A percentile compares a stretch with the other conserved stretches of the same genome.
Evolutionary conservation across 2,113 vertebrate species (phyloP).

Genomic region (Emberiza fucata): DNA sequence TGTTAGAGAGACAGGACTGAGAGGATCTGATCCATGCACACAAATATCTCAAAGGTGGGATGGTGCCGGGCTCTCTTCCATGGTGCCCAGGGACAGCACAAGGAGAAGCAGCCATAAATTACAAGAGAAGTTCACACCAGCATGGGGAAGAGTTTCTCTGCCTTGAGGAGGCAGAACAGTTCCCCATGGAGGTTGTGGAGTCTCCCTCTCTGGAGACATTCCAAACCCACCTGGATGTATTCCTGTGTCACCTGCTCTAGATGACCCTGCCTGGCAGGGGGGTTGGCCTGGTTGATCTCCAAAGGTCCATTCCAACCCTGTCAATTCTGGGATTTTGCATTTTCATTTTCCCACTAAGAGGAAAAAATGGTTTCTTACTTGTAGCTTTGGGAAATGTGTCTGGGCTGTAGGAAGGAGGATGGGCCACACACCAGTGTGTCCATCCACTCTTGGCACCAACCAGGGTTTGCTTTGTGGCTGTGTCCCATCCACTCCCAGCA

Average conservation of each 20-base stretch:
- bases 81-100: neutral
- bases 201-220: neutral
- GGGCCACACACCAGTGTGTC: too few species aligned
- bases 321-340: neutral
- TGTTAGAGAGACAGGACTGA: neutral
- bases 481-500: neutral
- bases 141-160: neutral
- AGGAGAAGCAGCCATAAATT: neutral
- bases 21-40: neutral
- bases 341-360: neutral
- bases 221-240: neutral
- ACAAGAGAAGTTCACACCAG: neutral
- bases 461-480: accelerated
- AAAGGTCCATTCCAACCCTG: neutral
- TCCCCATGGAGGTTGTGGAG: neutral
- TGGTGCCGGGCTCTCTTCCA: neutral
- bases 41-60: neutral
- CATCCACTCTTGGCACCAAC: accelerated
- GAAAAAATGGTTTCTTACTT: neutral
- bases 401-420: neutral
- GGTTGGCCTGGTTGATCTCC: neutral
- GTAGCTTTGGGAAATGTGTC: neutral
- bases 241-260: neutral
- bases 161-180: neutral
- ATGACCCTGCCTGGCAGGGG: too few species aligned